A percentile compares a stretch with the other conserved stretches of the same genome.
These are phyloP conservation scores for Epinephelus moara DNA, from an alignment of 2,113 vertebrate genomes.

Conservation along the genomic window DNA sequence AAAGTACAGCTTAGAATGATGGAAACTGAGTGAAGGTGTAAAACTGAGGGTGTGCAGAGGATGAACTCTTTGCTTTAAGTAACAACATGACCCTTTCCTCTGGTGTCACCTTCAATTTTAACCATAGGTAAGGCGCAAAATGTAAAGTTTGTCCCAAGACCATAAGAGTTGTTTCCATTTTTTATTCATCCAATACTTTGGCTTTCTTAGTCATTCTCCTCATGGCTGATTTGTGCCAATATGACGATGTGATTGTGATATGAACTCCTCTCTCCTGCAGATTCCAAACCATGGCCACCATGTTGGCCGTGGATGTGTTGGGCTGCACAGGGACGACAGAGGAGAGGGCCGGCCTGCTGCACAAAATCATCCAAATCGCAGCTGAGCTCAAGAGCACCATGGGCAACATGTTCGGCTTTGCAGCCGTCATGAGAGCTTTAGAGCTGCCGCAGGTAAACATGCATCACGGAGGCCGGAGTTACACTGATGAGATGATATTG, in stretches of 20 bases:
- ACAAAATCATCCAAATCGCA: constrained; percentile 93
- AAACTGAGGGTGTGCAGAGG: neutral
- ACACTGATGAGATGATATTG: neutral
- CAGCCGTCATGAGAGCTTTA: constrained; percentile 92
- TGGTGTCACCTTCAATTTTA: too few species aligned
- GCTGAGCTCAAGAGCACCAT: constrained; percentile 92
- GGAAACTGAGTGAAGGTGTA: neutral
- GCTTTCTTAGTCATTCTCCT: too few species aligned
- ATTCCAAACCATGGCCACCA: constrained; percentile 95
- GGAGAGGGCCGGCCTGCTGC: constrained; percentile 91
- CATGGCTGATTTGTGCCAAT: too few species aligned
- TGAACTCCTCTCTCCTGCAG: constrained; percentile 72
- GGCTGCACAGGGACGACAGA: constrained; percentile 93
- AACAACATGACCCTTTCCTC: too few species aligned
- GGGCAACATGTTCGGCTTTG: constrained; percentile 97
- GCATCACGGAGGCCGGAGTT: neutral
- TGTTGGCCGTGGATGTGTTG: constrained; percentile 92
- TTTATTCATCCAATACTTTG: too few species aligned
- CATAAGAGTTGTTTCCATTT: neutral
- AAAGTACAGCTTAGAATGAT: neutral
- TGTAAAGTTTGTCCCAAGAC: neutral
- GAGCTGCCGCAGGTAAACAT: constrained; percentile 93
- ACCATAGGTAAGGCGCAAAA: too few species aligned
- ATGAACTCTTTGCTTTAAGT: too few species aligned
- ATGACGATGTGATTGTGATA: too few species aligned